Percentiles rank a stretch among this genome's conserved stretches.
These are phyloP conservation scores for Lysandra bellargus DNA, from an alignment of 2,888 invertebrate species.

Conservation along the genomic window DNA sequence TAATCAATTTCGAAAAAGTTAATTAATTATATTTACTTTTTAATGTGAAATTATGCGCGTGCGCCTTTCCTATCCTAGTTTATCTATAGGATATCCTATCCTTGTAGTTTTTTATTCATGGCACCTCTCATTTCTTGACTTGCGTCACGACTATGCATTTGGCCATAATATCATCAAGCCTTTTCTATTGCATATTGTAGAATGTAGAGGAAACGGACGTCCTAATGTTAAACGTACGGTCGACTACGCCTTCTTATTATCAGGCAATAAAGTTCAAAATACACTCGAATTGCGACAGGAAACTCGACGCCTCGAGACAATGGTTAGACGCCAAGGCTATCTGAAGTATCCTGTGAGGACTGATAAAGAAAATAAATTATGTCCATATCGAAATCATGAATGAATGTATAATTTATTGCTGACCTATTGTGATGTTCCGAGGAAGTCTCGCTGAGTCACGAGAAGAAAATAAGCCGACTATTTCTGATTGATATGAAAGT, in stretches of 20 bases:
- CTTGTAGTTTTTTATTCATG: neutral
- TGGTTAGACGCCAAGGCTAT: conserved; percentile 35
- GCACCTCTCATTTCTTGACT: neutral
- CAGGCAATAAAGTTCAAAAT: neutral
- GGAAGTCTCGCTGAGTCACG: neutral
- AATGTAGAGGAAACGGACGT: conserved; percentile 74
- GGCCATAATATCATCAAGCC: neutral
- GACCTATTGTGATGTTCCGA: conserved; percentile 20
- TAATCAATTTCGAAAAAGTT: no score
- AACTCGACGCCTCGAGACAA: conserved; percentile 55
- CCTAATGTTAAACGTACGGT: conserved; percentile 54
- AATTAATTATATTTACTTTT: no score
- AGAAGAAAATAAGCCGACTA: conserved; percentile 14
- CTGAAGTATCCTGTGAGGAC: conserved; percentile 19
- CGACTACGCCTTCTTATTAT: neutral
- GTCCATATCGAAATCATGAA: conserved; percentile 17
- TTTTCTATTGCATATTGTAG: conserved; percentile 52
- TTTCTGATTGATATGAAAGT: neutral
- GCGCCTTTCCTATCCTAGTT: neutral
- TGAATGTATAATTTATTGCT: conserved; percentile 21
- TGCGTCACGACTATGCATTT: neutral
- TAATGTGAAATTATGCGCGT: neutral
- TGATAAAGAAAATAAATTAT: conserved; percentile 20
- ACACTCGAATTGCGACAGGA: conserved; percentile 48
- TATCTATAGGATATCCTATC: neutral